These are phyloP conservation scores for Caenorhabditis brenneri DNA, from an alignment of 1,140 invertebrate species.

Conservation along the genomic window DNA sequence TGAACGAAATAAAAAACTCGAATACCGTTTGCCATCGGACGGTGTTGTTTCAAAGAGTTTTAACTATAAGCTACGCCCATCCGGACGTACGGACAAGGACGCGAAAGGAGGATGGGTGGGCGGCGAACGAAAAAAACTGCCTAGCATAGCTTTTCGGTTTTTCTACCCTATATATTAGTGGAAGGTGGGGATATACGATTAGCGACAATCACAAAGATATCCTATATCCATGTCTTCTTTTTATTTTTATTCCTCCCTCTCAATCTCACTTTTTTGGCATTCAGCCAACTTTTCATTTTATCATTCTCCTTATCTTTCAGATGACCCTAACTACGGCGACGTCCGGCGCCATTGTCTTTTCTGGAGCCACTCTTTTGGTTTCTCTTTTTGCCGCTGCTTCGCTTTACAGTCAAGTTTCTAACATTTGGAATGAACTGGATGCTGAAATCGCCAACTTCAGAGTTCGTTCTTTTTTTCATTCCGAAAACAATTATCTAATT, in stretches of 20 bases:
- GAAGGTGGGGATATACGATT: conserved; percentile 6
- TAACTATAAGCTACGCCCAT: conserved; percentile 40
- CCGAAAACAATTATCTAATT: neutral
- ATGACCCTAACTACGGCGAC: conserved; percentile 53
- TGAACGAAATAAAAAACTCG: conserved; percentile 21
- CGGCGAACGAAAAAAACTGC: conserved; percentile 7
- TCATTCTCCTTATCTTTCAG: no score
- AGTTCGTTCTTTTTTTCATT: conserved; percentile 19
- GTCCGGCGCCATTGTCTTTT: conserved; percentile 51
- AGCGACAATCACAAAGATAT: conserved; percentile 15
- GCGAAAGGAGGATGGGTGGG: neutral
- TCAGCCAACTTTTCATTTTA: neutral
- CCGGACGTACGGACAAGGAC: conserved; percentile 8
- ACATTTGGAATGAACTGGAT: conserved; percentile 58
- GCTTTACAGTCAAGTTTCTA: conserved; percentile 56
- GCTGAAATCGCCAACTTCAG: conserved; percentile 58
- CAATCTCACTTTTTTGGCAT: neutral
- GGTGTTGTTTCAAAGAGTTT: conserved; percentile 22
- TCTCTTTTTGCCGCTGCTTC: conserved; percentile 53
- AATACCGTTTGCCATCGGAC: conserved; percentile 36
- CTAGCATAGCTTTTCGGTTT: conserved; percentile 26
- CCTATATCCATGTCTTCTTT: conserved; percentile 37
- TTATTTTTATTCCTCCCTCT: neutral
- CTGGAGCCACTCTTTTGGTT: conserved; percentile 52
- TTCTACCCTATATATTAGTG: conserved; percentile 40